A percentile compares a stretch with the other conserved stretches of the same genome.
Conservation (phyloP, 2,113 vertebrate genomes). For the Rhynchomys soricoides region DNA sequence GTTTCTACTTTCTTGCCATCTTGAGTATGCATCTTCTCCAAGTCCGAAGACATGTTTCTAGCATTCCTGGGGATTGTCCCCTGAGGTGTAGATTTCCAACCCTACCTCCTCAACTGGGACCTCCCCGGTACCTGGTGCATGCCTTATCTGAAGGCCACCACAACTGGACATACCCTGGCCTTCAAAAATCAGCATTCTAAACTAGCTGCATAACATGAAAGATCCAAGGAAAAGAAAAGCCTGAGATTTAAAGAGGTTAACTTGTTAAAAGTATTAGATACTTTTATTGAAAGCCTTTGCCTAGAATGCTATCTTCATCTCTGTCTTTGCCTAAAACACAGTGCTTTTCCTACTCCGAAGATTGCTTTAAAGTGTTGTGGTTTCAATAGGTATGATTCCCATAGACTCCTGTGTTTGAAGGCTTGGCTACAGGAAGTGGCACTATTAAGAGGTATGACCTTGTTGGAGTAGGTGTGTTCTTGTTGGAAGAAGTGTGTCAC, state of each 20-base stretch:
- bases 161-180: neutral
- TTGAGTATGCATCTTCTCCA: neutral
- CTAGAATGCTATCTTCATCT: slow-evolving; percentile 12
- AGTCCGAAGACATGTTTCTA: neutral
- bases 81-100: neutral
- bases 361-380: neutral
- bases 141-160: neutral
- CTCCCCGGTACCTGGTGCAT: too few relatives aligned
- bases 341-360: neutral
- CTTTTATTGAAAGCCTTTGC: neutral
- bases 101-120: neutral
- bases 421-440: too few relatives aligned
- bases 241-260: neutral
- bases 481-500: too few relatives aligned
- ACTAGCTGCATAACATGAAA: neutral
- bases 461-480: too few relatives aligned
- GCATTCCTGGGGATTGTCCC: neutral
- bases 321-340: neutral
- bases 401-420: too few relatives aligned
- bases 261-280: neutral
- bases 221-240: neutral
- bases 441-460: too few relatives aligned
- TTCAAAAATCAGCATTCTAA: neutral
- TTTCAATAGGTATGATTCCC: too few relatives aligned
- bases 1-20: neutral